Evolutionary conservation across 2,888 invertebrate species (phyloP).

Genomic region (Allygus modestus): DNA sequence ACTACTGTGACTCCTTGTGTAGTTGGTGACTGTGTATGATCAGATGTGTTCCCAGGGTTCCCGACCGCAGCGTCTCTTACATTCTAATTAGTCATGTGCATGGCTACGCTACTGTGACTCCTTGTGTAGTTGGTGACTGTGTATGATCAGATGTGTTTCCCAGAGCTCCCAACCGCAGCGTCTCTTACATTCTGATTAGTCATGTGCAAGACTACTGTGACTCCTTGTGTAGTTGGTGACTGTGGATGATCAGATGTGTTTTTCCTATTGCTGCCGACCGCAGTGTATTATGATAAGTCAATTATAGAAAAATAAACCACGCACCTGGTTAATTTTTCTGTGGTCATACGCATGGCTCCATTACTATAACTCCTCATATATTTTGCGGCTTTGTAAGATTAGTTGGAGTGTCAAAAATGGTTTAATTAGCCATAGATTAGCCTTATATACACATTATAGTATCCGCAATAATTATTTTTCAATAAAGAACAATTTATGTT

Average conservation of each 20-base stretch:
- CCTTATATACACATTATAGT: no score
- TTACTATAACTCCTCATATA: no score
- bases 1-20: not conserved
- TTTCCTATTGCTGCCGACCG: no score
- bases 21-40: not conserved
- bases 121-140: not conserved
- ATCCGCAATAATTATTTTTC: no score
- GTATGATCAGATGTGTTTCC: not conserved
- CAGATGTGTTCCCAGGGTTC: conserved; percentile 8
- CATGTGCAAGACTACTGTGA: not conserved
- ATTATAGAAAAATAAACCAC: no score
- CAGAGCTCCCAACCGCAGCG: not conserved
- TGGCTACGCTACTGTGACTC: not conserved
- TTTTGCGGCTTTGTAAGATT: no score
- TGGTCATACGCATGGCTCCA: no score
- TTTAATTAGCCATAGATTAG: no score
- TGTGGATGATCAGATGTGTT: not conserved
- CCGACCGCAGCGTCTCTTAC: not conserved
- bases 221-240: not conserved
- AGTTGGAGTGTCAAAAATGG: no score
- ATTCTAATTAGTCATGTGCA: not conserved
- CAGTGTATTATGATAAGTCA: no score
- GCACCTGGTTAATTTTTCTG: no score
- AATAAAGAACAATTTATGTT: no score
- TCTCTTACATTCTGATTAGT: not conserved